phyloP scores from a whole-genome alignment of 2,888 invertebrate genomes.

The Tinea trinotella region DNA sequence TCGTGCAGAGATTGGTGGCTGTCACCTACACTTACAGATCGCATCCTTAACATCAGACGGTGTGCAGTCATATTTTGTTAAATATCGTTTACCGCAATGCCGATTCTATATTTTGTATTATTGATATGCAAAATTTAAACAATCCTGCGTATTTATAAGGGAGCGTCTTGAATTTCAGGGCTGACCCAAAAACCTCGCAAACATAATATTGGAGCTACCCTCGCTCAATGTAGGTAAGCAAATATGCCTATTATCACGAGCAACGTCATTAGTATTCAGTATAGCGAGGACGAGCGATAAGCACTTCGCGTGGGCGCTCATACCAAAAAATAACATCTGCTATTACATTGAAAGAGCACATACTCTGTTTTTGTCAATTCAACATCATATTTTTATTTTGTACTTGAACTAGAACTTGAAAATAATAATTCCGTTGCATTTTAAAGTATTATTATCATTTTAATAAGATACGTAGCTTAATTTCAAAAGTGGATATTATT shows the following conservation, averaged over 20 bases:
- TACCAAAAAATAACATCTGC: conserved; percentile 23
- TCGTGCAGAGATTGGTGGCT: too few relatives aligned
- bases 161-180: too few relatives aligned
- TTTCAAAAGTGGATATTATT: background rate
- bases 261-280: conserved; percentile 59
- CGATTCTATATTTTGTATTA: too few relatives aligned
- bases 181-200: too few relatives aligned
- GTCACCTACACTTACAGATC: too few relatives aligned
- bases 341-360: conserved; percentile 19
- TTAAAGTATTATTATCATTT: background rate
- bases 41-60: too few relatives aligned
- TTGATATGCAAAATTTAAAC: too few relatives aligned
- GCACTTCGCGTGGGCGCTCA: conserved; percentile 42
- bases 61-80: too few relatives aligned
- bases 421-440: too few relatives aligned
- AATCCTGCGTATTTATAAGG: too few relatives aligned
- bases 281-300: conserved; percentile 42
- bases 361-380: background rate
- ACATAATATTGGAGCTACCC: too few relatives aligned
- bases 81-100: too few relatives aligned
- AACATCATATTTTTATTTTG: background rate
- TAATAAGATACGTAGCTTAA: background rate
- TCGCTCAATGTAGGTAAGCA: background rate
- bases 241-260: conserved; percentile 32
- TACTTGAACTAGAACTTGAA: background rate